Percentiles rank a stretch among this genome's conserved stretches.
These are phyloP conservation scores for Tangara arthus DNA, from an alignment of 2,797 vertebrate species.

Conservation along the genomic window DNA sequence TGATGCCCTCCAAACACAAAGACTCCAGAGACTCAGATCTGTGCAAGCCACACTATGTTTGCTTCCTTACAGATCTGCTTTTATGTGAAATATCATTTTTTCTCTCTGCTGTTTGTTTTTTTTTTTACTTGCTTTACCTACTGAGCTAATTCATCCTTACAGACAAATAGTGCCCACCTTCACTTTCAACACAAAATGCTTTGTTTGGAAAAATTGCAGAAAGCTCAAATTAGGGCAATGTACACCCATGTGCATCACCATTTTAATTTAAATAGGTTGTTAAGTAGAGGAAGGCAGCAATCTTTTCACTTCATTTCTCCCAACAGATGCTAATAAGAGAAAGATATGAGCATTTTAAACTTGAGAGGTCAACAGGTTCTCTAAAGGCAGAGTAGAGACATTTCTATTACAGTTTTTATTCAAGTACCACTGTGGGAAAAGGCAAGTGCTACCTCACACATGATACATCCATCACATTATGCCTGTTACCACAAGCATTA, in stretches of 20 bases:
- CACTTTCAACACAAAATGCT: not conserved
- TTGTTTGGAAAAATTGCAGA: not conserved
- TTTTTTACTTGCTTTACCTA: not conserved
- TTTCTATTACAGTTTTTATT: not conserved
- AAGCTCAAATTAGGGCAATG: constrained; percentile 13
- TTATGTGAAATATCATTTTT: not conserved
- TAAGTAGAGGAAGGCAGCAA: not conserved
- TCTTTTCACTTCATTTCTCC: constrained; percentile 16
- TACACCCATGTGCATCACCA: not conserved
- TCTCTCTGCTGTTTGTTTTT: not conserved
- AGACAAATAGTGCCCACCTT: not conserved
- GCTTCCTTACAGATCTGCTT: constrained; percentile 1
- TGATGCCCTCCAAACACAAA: not conserved
- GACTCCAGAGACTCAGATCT: not conserved
- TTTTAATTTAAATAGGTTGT: constrained; percentile 33
- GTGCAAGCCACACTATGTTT: not conserved
- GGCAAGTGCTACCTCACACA: rapidly evolving
- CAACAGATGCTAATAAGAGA: not conserved
- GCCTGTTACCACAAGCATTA: not conserved
- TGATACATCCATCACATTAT: not conserved
- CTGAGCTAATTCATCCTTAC: not conserved
- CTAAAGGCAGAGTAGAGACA: not conserved
- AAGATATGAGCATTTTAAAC: constrained; percentile 14
- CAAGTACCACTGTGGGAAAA: not conserved
- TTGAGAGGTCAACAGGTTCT: constrained; percentile 6